Percentiles rank a stretch among this genome's conserved stretches.
Evolutionary conservation across 2,888 invertebrate genomes (phyloP).

Genomic region (Tachina lurida): DNA sequence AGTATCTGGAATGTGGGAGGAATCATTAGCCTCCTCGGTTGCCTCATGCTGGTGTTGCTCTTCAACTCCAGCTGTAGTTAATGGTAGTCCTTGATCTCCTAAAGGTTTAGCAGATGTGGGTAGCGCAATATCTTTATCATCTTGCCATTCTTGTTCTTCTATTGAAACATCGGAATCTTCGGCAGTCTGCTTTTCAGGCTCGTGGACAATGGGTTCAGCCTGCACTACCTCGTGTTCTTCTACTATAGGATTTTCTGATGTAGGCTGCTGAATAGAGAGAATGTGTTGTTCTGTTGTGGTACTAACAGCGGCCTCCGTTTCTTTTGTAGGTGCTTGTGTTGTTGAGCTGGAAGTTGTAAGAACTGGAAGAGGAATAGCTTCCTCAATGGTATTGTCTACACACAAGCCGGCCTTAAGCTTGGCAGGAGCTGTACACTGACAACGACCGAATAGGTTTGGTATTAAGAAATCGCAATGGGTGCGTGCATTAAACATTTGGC

Average conservation of each 20-base stretch:
- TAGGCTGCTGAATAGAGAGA: not conserved
- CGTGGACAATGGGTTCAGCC: conserved; percentile 15
- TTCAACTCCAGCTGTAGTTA: conserved; percentile 72
- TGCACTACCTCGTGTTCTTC: conserved; percentile 10
- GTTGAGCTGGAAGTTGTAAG: conserved; percentile 66
- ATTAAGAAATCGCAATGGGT: conserved; percentile 95
- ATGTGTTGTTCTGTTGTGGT: not conserved
- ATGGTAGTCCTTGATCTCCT: conserved; percentile 1
- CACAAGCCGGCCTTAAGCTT: conserved; percentile 87
- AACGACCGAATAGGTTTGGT: conserved; percentile 94
- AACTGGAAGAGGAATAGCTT: conserved; percentile 48
- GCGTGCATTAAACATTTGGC: conserved; percentile 91
- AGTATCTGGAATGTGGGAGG: conserved; percentile 58
- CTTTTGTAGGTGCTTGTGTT: conserved; percentile 34
- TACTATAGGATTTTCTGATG: conserved; percentile 9
- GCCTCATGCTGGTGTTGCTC: conserved; percentile 28
- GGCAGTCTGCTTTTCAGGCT: conserved; percentile 5
- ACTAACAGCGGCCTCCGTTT: conserved; percentile 41
- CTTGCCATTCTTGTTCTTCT: conserved; percentile 59
- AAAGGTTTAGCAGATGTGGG: not conserved
- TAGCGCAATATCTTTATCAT: conserved; percentile 37
- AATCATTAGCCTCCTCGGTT: conserved; percentile 67
- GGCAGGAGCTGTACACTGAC: conserved; percentile 89
- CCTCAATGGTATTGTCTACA: conserved; percentile 79
- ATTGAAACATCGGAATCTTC: conserved; percentile 46